Conservation (phyloP, 1,140 invertebrate genomes). For the Calosoma granatense region DNA sequence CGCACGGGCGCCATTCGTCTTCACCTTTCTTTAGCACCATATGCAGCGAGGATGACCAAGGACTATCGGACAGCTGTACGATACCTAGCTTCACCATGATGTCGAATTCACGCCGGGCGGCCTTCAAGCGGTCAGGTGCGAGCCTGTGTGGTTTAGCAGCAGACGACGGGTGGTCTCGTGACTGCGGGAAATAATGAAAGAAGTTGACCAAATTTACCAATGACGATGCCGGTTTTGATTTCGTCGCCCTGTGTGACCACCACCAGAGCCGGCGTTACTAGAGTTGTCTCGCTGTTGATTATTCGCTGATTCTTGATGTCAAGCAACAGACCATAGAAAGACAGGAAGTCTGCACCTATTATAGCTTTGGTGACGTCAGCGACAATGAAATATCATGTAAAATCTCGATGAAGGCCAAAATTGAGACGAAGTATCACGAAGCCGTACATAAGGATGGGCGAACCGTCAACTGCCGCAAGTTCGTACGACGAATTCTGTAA, state of each 20-base stretch:
- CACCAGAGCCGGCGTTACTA: constrained; percentile 8
- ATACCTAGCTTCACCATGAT: background rate
- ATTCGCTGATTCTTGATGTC: constrained; percentile 25
- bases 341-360: constrained; percentile 33
- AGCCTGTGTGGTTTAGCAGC: too few species aligned
- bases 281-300: constrained; percentile 22
- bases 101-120: constrained; percentile 31
- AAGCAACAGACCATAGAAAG: constrained; percentile 26
- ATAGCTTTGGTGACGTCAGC: constrained; percentile 31
- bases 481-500: constrained; percentile 18
- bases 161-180: too few species aligned
- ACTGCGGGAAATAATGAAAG: too few species aligned
- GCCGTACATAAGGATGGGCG: constrained; percentile 30
- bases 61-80: constrained; percentile 23
- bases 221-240: too few species aligned
- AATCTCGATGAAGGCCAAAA: constrained; percentile 26
- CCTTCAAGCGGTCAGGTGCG: constrained; percentile 24
- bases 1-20: constrained; percentile 34
- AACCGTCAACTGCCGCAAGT: constrained; percentile 21
- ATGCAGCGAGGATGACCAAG: constrained; percentile 31
- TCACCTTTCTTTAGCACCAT: constrained; percentile 34
- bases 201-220: too few species aligned
- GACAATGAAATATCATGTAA: constrained; percentile 31
- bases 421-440: constrained; percentile 24
- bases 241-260: too few species aligned